Evolutionary conservation across 1,140 invertebrate species (phyloP).

Genomic region (Armadillidium nasatum): DNA sequence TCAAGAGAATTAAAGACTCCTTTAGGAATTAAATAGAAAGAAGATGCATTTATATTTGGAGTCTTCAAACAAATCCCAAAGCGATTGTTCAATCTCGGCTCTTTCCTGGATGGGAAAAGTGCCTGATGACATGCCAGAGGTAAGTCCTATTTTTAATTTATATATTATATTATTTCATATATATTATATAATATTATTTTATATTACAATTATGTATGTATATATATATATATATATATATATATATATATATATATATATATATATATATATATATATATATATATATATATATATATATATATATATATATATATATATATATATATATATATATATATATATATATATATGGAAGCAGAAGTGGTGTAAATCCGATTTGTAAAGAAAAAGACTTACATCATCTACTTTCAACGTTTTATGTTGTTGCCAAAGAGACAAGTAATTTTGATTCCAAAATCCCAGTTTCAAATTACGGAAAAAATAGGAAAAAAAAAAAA

Average conservation of each 20-base stretch:
- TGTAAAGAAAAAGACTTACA: too few species aligned
- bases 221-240: too few species aligned
- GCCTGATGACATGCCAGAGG: constrained; percentile 87
- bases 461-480: too few species aligned
- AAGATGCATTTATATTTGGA: constrained; percentile 68
- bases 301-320: constrained; percentile 1
- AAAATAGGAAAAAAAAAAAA: too few species aligned
- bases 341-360: constrained; percentile 3
- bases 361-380: too few species aligned
- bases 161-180: too few species aligned
- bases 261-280: not conserved
- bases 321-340: constrained; percentile 3
- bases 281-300: not conserved
- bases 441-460: too few species aligned
- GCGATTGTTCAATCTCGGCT: constrained; percentile 89
- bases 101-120: constrained; percentile 98
- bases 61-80: constrained; percentile 81
- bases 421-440: too few species aligned
- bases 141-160: constrained; percentile 56
- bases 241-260: too few species aligned
- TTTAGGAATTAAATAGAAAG: not conserved
- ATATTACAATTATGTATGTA: too few species aligned
- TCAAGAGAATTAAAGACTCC: not conserved
- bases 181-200: too few species aligned
- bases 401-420: too few species aligned